Conservation (phyloP, 2,797 vertebrate genomes). For the Spheniscus humboldti region DNA sequence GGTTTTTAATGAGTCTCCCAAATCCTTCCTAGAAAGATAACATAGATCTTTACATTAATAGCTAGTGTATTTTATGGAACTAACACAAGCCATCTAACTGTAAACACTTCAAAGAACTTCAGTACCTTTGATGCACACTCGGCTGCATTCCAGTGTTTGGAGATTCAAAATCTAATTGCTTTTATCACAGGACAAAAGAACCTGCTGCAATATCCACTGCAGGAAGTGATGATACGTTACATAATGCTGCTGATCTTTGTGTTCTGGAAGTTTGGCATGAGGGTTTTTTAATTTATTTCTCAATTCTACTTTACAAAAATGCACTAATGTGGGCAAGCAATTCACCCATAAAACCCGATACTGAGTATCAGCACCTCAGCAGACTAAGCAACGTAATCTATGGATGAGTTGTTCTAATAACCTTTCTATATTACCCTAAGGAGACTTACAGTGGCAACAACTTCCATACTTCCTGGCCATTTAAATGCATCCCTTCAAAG, state of each 20-base stretch:
- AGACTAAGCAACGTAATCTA: background rate
- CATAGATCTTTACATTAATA: background rate
- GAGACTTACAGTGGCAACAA: background rate
- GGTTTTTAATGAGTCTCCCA: background rate
- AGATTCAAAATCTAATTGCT: background rate
- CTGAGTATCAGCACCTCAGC: background rate
- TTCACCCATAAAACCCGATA: constrained; percentile 33
- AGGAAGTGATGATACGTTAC: background rate
- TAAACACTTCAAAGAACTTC: background rate
- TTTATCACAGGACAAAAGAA: background rate
- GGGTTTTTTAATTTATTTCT: background rate
- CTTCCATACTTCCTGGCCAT: background rate
- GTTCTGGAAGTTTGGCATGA: background rate
- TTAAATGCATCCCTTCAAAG: background rate
- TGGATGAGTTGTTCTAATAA: background rate
- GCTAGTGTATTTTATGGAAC: background rate
- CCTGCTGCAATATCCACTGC: background rate
- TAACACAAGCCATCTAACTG: background rate
- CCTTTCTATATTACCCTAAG: background rate
- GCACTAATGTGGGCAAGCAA: background rate
- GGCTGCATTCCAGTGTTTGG: background rate
- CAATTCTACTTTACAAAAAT: background rate
- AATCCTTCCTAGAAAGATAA: background rate
- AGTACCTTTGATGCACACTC: background rate
- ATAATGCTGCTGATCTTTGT: background rate